Base-by-base conservation (phyloP, 2,113 vertebrate species). In the Corythaixoides concolor region DNA sequence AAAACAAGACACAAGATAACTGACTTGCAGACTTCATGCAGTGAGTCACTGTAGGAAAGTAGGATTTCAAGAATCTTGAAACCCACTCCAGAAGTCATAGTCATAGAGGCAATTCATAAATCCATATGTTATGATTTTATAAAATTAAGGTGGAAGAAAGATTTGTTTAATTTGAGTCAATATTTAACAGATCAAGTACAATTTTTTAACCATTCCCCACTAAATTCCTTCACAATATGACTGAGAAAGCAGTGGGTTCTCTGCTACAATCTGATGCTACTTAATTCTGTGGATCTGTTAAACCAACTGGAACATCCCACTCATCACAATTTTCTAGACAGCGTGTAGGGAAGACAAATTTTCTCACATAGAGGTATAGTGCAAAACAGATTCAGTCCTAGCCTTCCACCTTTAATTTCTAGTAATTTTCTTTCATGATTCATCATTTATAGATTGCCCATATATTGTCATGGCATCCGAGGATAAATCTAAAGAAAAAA, bases 11-110 rank as follows among this genome's bases (percentile, higher is more conserved):
- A 63, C 7, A 76, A 74, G 74, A 68, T 52, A 91, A 78, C 50
- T 17, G 33, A 49, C 63, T 87, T 78, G 39, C 23, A 82, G 33
- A 43, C 35, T 85, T 93, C 35, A 22, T 85, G 24, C 6, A 74
- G 52, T 89, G 87, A 96, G n/a, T 97, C 89, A 93, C 27, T 58
- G 32, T 10, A 69, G 53, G 39, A 59, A 75, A 90, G 6, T 4
- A 64, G 26, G 18, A 15, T 62, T 93, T 80, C 59, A 41, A 95
- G 81, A 88, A 83, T 88, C 62, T 62, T 80, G 49, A 96, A 96
- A 55, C 85, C 85, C 47, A 91, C 80, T 96, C 39, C 11, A 92
- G 78, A 93, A 85, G 68, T 12, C 76, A 63, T 26, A 26, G 39
- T 24, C 11, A 37, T 62, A 56, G 80, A 93, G 85, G 41, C 28